phyloP scores from a whole-genome alignment of 37 sponge, comb jelly and placozoan species.

The Corticium candelabrum region DNA sequence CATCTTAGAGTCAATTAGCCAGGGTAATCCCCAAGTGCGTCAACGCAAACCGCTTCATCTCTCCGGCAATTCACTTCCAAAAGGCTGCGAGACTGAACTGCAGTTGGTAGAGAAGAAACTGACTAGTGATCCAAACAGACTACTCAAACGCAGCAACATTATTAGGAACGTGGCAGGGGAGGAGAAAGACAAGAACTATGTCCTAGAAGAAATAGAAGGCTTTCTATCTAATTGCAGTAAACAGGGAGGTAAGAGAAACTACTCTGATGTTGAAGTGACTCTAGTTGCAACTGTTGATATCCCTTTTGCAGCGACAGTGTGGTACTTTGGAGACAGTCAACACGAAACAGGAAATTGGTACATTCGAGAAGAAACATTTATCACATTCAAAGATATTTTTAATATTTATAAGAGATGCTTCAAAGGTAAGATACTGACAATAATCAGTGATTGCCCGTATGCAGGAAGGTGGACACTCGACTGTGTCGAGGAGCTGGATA shows the following conservation, averaged over 20 bases:
- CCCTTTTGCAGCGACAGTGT: slow-evolving; percentile 3
- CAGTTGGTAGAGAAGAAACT: too few species aligned
- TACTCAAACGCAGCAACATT: too few species aligned
- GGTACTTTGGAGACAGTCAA: slow-evolving; percentile 42
- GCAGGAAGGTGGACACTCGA: background rate
- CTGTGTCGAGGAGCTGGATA: background rate
- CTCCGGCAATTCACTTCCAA: too few species aligned
- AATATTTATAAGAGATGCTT: background rate
- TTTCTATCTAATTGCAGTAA: background rate
- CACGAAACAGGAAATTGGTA: slow-evolving; percentile 41
- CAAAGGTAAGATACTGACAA: background rate
- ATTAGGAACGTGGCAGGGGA: background rate
- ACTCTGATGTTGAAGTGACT: too few species aligned
- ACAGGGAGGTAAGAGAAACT: background rate
- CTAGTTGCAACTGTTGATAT: background rate
- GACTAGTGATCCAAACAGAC: too few species aligned
- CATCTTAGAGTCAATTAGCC: too few species aligned
- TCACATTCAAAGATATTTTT: background rate
- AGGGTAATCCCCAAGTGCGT: too few species aligned
- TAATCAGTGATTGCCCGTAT: background rate
- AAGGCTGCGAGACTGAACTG: too few species aligned
- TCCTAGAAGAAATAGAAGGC: background rate
- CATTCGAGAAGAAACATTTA: slow-evolving; percentile 11
- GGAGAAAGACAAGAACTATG: background rate
- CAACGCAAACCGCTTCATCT: too few species aligned